Conservation (phyloP, 2,888 invertebrate species). For the Drosophila neotestacea region DNA sequence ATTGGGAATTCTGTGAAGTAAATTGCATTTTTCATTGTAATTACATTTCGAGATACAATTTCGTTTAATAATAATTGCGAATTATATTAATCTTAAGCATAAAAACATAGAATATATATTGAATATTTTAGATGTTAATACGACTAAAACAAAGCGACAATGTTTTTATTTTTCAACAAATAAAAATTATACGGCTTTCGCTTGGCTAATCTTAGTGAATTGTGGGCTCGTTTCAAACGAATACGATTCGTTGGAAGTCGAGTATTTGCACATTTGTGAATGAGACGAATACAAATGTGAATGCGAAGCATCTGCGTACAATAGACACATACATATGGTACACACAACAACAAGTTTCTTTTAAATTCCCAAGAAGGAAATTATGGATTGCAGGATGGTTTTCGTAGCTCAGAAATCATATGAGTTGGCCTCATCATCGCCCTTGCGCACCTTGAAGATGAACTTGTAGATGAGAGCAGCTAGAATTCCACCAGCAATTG, state of each 20-base stretch:
- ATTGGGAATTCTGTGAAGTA: constrained; percentile 26
- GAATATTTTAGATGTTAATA: constrained; percentile 53
- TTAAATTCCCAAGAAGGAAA: too few relatives aligned
- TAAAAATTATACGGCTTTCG: constrained; percentile 59
- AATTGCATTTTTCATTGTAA: constrained; percentile 21
- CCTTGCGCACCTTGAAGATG: constrained; percentile 90
- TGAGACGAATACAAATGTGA: constrained; percentile 42
- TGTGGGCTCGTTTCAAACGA: constrained; percentile 24
- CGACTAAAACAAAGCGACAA: constrained; percentile 54
- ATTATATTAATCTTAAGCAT: constrained; percentile 69
- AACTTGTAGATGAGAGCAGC: constrained; percentile 91
- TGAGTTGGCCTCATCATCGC: constrained; percentile 90
- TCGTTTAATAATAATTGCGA: constrained; percentile 42
- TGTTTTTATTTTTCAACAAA: constrained; percentile 74
- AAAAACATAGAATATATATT: constrained; percentile 61
- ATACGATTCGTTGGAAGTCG: constrained; percentile 4
- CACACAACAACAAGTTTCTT: constrained; percentile 54
- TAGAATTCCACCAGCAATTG: constrained; percentile 90
- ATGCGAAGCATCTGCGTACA: constrained; percentile 17
- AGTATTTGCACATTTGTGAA: constrained; percentile 37
- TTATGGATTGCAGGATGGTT: not conserved
- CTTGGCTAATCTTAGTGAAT: constrained; percentile 44
- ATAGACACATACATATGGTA: constrained; percentile 45
- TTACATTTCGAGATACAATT: constrained; percentile 49
- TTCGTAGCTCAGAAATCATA: constrained; percentile 89